Percentiles rank a stretch among this genome's conserved stretches.
Evolutionary conservation across 2,888 invertebrate genomes (phyloP).

Genomic region (Zonitis immaculata): DNA sequence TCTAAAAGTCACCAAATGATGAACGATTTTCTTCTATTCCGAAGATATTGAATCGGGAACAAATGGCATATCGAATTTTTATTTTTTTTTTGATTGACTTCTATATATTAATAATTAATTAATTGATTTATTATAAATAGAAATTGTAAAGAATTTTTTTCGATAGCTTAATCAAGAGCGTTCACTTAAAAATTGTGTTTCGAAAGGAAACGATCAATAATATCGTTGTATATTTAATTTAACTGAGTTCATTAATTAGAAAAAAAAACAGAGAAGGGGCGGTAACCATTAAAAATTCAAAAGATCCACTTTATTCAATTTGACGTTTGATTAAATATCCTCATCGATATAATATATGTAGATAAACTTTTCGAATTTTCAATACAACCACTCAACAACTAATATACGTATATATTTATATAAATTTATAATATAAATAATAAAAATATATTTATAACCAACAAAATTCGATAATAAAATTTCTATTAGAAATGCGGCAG

Average conservation of each 20-base stretch:
- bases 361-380: background rate
- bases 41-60: background rate
- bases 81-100: too few relatives aligned
- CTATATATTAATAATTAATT: too few relatives aligned
- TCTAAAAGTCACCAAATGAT: background rate
- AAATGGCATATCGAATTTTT: too few relatives aligned
- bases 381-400: background rate
- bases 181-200: too few relatives aligned
- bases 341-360: too few relatives aligned
- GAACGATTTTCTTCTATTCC: too few relatives aligned
- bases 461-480: background rate
- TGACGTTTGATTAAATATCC: background rate
- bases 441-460: background rate
- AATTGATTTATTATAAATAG: too few relatives aligned
- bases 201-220: background rate
- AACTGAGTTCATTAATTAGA: background rate
- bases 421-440: too few relatives aligned
- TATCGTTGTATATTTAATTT: background rate
- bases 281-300: background rate
- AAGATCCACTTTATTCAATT: background rate
- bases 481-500: background rate
- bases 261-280: background rate
- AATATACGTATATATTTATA: too few relatives aligned
- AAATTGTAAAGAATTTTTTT: too few relatives aligned
- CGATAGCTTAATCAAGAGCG: too few relatives aligned